Evolutionary conservation across 2,113 vertebrate genomes (phyloP).

Genomic region (Pluvialis apricaria): DNA sequence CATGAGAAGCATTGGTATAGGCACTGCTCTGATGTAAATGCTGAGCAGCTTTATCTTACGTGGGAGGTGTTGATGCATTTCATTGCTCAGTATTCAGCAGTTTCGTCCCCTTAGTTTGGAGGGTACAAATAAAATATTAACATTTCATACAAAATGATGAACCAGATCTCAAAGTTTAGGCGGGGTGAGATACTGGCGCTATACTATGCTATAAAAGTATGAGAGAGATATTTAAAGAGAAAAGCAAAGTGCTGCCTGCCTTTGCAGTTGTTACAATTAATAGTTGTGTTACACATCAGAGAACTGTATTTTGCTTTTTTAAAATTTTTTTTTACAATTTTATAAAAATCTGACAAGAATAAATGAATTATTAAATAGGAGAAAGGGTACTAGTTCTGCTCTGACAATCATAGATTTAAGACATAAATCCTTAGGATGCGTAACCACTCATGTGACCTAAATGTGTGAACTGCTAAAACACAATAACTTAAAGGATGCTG

Average conservation of each 20-base stretch:
- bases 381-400: conserved; percentile 9
- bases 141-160: not conserved
- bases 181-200: not conserved
- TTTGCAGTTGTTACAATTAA: not conserved
- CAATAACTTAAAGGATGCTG: conserved; percentile 74
- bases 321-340: not conserved
- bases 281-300: not conserved
- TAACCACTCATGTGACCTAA: conserved; percentile 68
- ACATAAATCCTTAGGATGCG: conserved; percentile 57
- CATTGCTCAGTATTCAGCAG: not conserved
- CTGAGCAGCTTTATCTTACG: not conserved
- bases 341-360: not conserved
- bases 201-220: not conserved
- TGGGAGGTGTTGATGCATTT: not conserved
- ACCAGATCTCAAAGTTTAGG: not conserved
- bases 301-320: not conserved
- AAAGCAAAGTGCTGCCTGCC: not conserved
- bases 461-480: conserved; percentile 77
- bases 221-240: not conserved
- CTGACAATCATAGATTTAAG: conserved; percentile 73
- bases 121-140: not conserved
- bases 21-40: not conserved
- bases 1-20: not conserved
- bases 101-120: not conserved
- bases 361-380: not conserved